Conservation (phyloP, 2,113 vertebrate species). For the Butastur rufipennis region DNA sequence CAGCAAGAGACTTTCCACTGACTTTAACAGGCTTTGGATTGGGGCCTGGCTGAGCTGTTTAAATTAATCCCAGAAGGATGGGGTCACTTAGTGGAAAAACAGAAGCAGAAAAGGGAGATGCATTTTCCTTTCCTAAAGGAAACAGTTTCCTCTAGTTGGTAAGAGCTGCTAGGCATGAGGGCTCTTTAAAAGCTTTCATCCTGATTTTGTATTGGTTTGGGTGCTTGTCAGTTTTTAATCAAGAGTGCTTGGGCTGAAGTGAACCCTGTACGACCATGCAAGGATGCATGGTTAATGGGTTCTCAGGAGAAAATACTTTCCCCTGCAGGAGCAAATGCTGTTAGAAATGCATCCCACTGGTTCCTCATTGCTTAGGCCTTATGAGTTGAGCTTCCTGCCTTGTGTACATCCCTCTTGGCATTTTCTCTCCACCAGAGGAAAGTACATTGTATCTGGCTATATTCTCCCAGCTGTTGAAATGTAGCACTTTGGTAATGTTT, state of each 20-base stretch:
- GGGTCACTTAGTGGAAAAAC: neutral
- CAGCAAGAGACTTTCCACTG: neutral
- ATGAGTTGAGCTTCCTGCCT: neutral
- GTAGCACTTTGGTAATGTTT: neutral
- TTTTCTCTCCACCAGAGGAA: neutral
- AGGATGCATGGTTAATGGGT: neutral
- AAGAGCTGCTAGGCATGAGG: neutral
- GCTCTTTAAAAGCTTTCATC: neutral
- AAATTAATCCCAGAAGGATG: neutral
- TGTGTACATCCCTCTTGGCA: neutral
- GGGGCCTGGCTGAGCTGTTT: neutral
- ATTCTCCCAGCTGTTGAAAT: neutral
- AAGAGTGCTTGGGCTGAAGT: neutral
- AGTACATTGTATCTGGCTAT: neutral
- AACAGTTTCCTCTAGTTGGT: neutral
- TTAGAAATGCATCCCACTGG: neutral
- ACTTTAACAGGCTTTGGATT: neutral
- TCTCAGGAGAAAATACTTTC: neutral
- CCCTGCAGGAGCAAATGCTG: neutral
- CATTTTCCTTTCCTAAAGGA: neutral
- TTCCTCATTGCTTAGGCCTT: neutral
- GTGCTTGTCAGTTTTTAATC: neutral
- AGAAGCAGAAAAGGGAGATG: neutral
- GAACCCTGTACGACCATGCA: neutral
- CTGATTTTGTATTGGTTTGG: neutral